Conservation (phyloP, 1,140 invertebrate genomes). For the Grapholita molesta region DNA sequence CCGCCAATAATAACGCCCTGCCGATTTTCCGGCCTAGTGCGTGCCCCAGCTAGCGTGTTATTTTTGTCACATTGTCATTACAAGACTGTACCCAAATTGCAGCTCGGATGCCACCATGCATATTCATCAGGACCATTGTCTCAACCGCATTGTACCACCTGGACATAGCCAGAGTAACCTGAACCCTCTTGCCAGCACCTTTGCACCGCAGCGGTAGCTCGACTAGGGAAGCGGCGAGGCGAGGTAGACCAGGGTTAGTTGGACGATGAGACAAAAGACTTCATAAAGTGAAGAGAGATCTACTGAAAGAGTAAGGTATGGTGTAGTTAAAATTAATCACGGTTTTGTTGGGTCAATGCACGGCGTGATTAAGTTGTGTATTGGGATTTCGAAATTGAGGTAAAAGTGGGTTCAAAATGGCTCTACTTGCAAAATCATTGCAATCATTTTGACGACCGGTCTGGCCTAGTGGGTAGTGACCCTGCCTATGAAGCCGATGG, state of each 20-base stretch:
- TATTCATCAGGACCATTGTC: constrained; percentile 63
- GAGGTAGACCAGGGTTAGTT: constrained; percentile 26
- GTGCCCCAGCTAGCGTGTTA: constrained; percentile 35
- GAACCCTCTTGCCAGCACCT: constrained; percentile 24
- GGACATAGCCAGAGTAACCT: constrained; percentile 24
- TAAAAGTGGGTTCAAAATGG: too few relatives aligned
- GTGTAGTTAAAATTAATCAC: constrained; percentile 27
- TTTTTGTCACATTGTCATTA: constrained; percentile 67
- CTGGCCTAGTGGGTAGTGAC: too few relatives aligned
- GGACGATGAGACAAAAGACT: constrained; percentile 42
- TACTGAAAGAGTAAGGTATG: constrained; percentile 32
- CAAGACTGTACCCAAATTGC: constrained; percentile 61
- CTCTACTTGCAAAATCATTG: too few relatives aligned
- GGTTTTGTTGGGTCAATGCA: constrained; percentile 24
- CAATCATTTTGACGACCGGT: too few relatives aligned
- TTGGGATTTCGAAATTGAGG: neutral
- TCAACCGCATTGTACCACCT: constrained; percentile 52
- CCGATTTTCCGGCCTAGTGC: constrained; percentile 16
- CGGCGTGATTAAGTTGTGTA: neutral
- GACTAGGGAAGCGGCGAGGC: neutral
- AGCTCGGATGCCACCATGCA: constrained; percentile 55
- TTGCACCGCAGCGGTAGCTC: neutral
- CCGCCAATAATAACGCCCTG: neutral
- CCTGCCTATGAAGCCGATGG: too few relatives aligned
- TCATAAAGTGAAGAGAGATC: constrained; percentile 49